These are phyloP conservation scores for Ictalurus punctatus DNA, from an alignment of 2,113 vertebrate species.

Conservation along the genomic window DNA sequence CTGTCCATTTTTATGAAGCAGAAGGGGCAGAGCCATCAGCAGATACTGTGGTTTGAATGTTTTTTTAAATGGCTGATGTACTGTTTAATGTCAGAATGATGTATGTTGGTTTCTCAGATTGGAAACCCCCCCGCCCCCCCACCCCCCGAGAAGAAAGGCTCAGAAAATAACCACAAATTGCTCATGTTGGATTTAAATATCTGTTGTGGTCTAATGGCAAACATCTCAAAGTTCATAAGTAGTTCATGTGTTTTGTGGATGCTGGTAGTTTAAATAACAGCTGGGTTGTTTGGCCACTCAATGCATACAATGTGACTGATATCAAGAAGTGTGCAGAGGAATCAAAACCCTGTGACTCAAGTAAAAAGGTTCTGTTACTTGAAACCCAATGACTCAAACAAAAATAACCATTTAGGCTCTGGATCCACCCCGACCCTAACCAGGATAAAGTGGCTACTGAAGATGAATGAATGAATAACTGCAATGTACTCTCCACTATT, in stretches of 20 bases:
- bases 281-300: constrained; percentile 1
- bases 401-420: not conserved
- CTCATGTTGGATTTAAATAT: constrained; percentile 14
- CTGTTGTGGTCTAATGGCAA: constrained; percentile 12
- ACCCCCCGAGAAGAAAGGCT: not conserved
- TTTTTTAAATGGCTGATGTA: constrained; percentile 3
- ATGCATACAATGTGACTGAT: not conserved
- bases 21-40: not conserved
- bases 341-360: not conserved
- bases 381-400: not conserved
- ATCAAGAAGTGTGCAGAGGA: not conserved
- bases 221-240: not conserved
- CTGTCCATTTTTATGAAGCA: not conserved
- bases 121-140: not conserved
- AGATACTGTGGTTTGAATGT: constrained; percentile 12
- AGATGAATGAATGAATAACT: not conserved
- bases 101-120: constrained; percentile 6
- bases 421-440: not conserved
- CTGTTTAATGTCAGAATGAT: constrained; percentile 23
- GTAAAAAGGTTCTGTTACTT: not conserved
- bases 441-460: not conserved
- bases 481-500: not conserved
- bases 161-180: constrained; percentile 1
- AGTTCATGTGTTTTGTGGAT: constrained; percentile 16
- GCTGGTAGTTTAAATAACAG: constrained; percentile 12